Conservation (phyloP, 2,888 invertebrate species). For the Dascillus cervinus region DNA sequence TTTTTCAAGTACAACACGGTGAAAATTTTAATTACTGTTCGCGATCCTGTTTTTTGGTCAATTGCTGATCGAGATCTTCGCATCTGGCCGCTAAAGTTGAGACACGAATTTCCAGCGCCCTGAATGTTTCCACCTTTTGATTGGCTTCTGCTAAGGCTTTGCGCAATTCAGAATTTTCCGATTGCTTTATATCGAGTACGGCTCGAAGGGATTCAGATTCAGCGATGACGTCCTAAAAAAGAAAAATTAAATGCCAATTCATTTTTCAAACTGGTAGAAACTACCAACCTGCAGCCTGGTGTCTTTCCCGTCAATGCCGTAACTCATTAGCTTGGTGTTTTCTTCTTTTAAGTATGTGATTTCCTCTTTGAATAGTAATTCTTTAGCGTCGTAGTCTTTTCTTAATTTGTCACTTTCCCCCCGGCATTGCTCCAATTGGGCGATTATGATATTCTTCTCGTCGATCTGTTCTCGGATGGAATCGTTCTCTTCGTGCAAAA, state of each 20-base stretch:
- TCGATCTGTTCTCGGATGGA: conserved; percentile 38
- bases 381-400: conserved; percentile 33
- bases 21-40: conserved; percentile 52
- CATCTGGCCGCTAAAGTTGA: conserved; percentile 72
- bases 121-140: conserved; percentile 67
- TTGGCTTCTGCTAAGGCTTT: conserved; percentile 62
- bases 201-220: conserved; percentile 78
- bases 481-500: conserved; percentile 40
- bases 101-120: conserved; percentile 64
- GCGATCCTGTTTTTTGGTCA: conserved; percentile 58
- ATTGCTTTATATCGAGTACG: conserved; percentile 81
- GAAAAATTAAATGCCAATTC: conserved; percentile 2
- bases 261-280: neutral
- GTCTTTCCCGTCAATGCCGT: conserved; percentile 30
- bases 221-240: conserved; percentile 12
- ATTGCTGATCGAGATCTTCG: conserved; percentile 75
- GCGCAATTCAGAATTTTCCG: conserved; percentile 72
- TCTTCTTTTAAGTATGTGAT: conserved; percentile 32
- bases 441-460: conserved; percentile 31
- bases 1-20: neutral
- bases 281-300: conserved; percentile 32
- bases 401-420: conserved; percentile 31
- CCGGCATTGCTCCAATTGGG: conserved; percentile 21
- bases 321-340: conserved; percentile 30
- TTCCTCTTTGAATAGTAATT: conserved; percentile 26